Conservation (phyloP, 2,888 invertebrate genomes). For the Leucania comma region DNA sequence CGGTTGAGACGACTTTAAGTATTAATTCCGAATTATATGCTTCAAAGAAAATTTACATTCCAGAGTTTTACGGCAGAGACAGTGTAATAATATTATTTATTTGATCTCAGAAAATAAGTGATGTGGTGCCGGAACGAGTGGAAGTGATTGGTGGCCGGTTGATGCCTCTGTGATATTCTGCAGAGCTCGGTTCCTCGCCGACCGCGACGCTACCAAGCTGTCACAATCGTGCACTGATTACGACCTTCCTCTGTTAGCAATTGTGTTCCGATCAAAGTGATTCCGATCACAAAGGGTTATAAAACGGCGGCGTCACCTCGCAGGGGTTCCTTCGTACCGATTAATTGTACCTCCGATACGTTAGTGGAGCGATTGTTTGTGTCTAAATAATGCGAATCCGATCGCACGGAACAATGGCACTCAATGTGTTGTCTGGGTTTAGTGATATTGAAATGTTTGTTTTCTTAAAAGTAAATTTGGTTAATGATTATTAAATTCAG, state of each 20-base stretch:
- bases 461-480: conserved; percentile 43
- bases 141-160: conserved; percentile 55
- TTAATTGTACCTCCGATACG: conserved; percentile 80
- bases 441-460: conserved; percentile 52
- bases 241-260: conserved; percentile 79
- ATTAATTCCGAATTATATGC: too few species aligned
- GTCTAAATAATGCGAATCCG: conserved; percentile 66
- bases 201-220: conserved; percentile 65
- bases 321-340: conserved; percentile 73
- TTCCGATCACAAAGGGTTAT: conserved; percentile 85
- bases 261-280: conserved; percentile 84
- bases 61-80: too few species aligned
- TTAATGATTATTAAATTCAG: conserved; percentile 31
- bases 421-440: conserved; percentile 42
- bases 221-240: conserved; percentile 82
- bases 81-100: neutral
- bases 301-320: conserved; percentile 81
- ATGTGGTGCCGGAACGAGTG: conserved; percentile 8
- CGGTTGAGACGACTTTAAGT: too few species aligned
- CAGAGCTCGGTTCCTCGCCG: conserved; percentile 53
- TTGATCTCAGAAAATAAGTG: conserved; percentile 26
- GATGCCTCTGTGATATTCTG: conserved; percentile 68
- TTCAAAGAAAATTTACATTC: too few species aligned
- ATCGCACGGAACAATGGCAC: conserved; percentile 58
- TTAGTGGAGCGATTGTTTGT: conserved; percentile 66